These are phyloP conservation scores for Thaleichthys pacificus DNA, from an alignment of 2,797 vertebrate genomes.

Conservation along the genomic window DNA sequence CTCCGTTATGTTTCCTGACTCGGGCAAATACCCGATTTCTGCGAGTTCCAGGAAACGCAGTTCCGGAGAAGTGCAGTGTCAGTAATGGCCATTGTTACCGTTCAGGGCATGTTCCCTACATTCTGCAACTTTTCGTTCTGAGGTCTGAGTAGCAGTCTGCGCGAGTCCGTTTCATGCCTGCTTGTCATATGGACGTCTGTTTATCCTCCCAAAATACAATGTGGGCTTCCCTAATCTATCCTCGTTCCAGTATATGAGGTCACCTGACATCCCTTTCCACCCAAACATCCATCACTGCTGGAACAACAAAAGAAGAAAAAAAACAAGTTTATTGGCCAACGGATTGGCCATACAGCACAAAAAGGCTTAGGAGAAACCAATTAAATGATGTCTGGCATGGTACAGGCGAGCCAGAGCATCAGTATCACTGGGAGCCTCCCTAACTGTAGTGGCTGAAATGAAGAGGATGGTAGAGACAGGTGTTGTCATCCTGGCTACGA, in stretches of 20 bases:
- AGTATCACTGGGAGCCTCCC: slow-evolving; percentile 26
- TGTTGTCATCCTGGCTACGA: not conserved
- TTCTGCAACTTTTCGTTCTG: no score
- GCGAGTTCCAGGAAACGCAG: no score
- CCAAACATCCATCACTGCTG: slow-evolving; percentile 9
- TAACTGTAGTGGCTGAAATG: not conserved
- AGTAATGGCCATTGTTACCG: no score
- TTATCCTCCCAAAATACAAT: no score
- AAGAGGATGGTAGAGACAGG: not conserved
- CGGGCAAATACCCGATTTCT: no score
- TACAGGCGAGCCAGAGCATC: slow-evolving; percentile 24
- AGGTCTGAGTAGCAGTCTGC: no score
- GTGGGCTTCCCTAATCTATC: no score
- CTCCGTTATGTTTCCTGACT: no score
- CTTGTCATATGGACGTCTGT: no score
- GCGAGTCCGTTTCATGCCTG: not conserved
- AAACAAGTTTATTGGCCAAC: not conserved
- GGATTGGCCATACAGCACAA: no score
- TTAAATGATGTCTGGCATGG: slow-evolving; percentile 42
- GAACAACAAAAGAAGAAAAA: not conserved
- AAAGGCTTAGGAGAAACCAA: slow-evolving; percentile 47
- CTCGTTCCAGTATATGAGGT: slow-evolving; percentile 4
- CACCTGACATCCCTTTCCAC: slow-evolving; percentile 4
- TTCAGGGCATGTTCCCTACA: no score
- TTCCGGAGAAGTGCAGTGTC: no score